Base-by-base conservation (phyloP, 2,797 vertebrate genomes). In the Pampus argenteus region DNA sequence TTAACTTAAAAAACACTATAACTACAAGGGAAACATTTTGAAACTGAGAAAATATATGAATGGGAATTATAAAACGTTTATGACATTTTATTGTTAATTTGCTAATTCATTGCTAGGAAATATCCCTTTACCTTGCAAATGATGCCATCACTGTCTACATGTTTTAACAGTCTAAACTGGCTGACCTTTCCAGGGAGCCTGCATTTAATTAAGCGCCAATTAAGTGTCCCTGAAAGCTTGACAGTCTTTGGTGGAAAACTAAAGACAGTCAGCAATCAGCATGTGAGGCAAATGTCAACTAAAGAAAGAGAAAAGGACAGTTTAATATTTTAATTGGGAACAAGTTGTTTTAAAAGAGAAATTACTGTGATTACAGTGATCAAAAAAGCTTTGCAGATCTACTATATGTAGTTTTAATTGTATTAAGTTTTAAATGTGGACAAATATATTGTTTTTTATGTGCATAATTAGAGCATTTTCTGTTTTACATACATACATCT, bases 161-260 rank as follows among this genome's bases (percentile, higher is more conserved):
- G 26, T 48, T 73, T 62, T 70, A 26, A 59, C 50, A 61, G 23
- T 18, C 40, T 55, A 55, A 81, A 83, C 45, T 56, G 51, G 31
- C 29, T 6, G 59, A 79, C 38, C 64, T 84, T 86, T 86, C 48
- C 54, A 66, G 20, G 51, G 70, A 52, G 76, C 57, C 76, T 77
- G 59, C 1, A 2, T 63, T 63, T 71, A 67, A 77, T 84, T 49
- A 75, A 42, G 36, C 28, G 3, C 42, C 78, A 76, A 83, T 86
- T 44, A 77, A 79, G 55, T 65, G 49, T 26, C 49, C 11, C 47
- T 71, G 62, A 84, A 86, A 79, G 63, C 71, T 60, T 60, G 2
- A 69, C 11, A 47, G 31, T 51, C 42, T 42, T 47, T 18, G 9
- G 56, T 59, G 57, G 28, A 71, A 74, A 78, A 60, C 51, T 74